Evolutionary conservation across 2,113 vertebrate genomes (phyloP).

Genomic region (Eurystomus gularis): DNA sequence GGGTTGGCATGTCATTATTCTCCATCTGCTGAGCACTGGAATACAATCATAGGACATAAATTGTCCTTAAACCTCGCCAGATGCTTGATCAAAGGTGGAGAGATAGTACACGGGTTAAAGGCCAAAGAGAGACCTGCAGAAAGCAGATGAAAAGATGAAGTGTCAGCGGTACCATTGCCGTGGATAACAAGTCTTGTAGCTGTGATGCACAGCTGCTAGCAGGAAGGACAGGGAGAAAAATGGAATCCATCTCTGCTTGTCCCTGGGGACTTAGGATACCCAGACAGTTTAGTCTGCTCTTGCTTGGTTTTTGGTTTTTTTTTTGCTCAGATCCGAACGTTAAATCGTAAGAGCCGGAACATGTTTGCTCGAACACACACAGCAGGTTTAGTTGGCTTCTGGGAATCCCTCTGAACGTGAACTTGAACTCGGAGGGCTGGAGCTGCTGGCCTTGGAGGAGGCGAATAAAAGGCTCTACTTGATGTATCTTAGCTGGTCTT

Average conservation of each 20-base stretch:
- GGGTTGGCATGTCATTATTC: not conserved
- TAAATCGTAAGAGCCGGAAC: accelerated
- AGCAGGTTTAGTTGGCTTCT: not conserved
- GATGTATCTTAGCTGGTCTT: not conserved
- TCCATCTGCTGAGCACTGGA: not conserved
- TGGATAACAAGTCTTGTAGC: not conserved
- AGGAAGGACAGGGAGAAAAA: not conserved
- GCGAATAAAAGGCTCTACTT: not conserved
- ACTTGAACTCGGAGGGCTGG: not conserved
- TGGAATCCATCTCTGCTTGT: not conserved
- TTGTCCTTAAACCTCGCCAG: not conserved
- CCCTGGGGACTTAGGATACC: accelerated
- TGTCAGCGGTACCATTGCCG: accelerated
- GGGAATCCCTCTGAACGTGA: not conserved
- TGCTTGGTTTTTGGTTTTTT: not conserved
- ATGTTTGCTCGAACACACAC: not conserved
- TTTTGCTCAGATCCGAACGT: not conserved
- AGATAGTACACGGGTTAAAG: not conserved
- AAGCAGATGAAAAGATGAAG: not conserved
- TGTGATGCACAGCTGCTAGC: not conserved
- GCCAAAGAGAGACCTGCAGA: not conserved
- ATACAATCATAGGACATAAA: accelerated
- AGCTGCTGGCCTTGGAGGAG: not conserved
- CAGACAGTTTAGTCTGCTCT: not conserved
- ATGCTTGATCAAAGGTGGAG: not conserved